Percentiles rank a stretch among this genome's conserved stretches.
These are phyloP conservation scores for Neoniphon sammara DNA, from an alignment of 2,797 vertebrate genomes.

Conservation along the genomic window DNA sequence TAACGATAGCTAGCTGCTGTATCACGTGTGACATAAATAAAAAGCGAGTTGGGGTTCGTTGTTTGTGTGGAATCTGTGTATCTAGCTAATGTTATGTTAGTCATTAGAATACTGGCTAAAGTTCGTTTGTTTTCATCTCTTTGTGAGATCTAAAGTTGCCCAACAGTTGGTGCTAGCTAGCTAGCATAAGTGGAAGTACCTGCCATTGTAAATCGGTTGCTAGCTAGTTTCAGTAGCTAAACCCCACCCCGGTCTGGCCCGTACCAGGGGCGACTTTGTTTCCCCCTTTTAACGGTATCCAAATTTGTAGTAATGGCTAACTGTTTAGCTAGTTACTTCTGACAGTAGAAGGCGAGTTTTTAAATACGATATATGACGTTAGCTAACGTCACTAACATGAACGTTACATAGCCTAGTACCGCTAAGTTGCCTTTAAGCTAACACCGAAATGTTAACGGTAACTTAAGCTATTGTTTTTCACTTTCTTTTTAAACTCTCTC, in stretches of 20 bases:
- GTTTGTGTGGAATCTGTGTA: no score
- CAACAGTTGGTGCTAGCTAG: no score
- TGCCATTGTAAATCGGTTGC: not conserved
- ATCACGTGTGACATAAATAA: not conserved
- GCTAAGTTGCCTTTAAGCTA: not conserved
- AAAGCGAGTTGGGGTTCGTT: no score
- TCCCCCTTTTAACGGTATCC: not conserved
- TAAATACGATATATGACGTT: no score
- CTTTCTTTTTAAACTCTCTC: no score
- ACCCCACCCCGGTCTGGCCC: conserved; percentile 66
- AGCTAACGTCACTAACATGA: not conserved
- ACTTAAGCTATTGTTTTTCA: no score
- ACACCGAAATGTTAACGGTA: no score
- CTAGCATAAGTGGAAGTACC: not conserved
- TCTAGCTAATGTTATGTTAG: not conserved
- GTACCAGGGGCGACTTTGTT: conserved; percentile 19
- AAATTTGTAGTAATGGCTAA: not conserved
- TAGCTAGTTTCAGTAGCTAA: conserved; percentile 50
- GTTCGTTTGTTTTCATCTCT: not conserved
- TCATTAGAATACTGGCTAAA: fast-evolving
- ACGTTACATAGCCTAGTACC: not conserved
- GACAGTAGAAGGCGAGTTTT: fast-evolving
- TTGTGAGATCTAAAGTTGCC: not conserved
- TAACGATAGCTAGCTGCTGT: conserved; percentile 65
- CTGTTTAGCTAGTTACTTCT: fast-evolving